Evolutionary conservation across 2,113 vertebrate species (phyloP).

Genomic region (Carettochelys insculpta): DNA sequence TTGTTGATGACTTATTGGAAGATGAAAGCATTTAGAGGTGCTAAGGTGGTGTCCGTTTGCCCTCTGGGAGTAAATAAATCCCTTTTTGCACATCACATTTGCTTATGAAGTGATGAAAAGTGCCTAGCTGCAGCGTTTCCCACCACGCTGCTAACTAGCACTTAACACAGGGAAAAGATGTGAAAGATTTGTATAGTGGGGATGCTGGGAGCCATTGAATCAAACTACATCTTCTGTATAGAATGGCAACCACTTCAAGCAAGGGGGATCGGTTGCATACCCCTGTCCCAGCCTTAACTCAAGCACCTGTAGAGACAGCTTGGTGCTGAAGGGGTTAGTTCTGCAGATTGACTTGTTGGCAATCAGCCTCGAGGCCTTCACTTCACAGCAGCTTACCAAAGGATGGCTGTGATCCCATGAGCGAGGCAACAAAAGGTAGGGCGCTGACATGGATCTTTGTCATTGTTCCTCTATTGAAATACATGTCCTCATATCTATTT

Average conservation of each 20-base stretch:
- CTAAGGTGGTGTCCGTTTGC: conserved; percentile 8
- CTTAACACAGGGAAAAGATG: background rate
- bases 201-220: too few species aligned
- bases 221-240: too few species aligned
- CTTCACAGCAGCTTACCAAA: background rate
- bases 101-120: conserved; percentile 31
- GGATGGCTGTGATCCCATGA: fast-evolving
- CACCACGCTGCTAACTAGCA: background rate
- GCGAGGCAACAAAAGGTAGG: fast-evolving
- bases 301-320: background rate
- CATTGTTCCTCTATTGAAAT: fast-evolving
- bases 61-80: conserved; percentile 29
- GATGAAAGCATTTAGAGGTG: conserved; percentile 7
- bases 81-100: background rate
- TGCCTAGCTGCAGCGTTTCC: conserved; percentile 17
- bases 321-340: background rate
- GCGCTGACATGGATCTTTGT: background rate
- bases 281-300: too few species aligned
- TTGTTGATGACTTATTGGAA: background rate
- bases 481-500: background rate
- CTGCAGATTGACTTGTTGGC: background rate
- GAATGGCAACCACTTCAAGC: too few species aligned
- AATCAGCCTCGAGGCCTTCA: background rate
- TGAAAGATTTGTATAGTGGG: background rate
- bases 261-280: too few species aligned